Evolutionary conservation across 2,888 invertebrate species (phyloP).

Genomic region (Lottia scabra): DNA sequence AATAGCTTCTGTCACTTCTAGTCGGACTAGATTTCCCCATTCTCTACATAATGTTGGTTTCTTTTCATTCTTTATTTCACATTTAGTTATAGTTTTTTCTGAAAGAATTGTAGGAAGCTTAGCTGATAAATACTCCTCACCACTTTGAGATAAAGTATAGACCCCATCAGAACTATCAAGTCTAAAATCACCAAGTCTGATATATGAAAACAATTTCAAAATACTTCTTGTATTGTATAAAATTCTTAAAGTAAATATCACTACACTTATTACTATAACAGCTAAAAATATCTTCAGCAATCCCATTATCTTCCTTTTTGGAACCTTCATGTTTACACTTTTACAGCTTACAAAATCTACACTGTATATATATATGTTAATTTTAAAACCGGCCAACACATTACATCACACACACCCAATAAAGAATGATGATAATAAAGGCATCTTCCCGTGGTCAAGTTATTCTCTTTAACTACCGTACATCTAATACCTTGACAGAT

Average conservation of each 20-base stretch:
- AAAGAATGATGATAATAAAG: too few species aligned
- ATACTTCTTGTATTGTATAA: conserved; percentile 1
- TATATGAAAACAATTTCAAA: not conserved
- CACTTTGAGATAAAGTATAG: conserved; percentile 17
- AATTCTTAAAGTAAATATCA: conserved; percentile 16
- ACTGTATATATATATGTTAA: too few species aligned
- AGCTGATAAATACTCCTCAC: conserved; percentile 13
- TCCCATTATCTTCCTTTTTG: conserved; percentile 28
- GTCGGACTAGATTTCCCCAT: conserved; percentile 21
- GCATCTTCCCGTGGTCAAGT: too few species aligned
- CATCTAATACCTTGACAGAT: too few species aligned
- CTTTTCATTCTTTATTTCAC: not conserved
- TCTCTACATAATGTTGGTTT: conserved; percentile 19
- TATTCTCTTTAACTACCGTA: too few species aligned
- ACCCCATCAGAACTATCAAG: not conserved
- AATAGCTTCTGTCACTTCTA: conserved; percentile 20
- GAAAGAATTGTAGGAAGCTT: conserved; percentile 7
- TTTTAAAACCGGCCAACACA: too few species aligned
- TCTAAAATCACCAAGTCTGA: conserved; percentile 10
- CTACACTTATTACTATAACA: conserved; percentile 8
- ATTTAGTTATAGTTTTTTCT: not conserved
- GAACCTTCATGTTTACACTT: conserved; percentile 24
- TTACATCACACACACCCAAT: too few species aligned
- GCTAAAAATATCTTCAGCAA: conserved; percentile 19
- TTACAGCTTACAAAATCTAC: too few species aligned